phyloP scores from a whole-genome alignment of 2,113 vertebrate genomes.

The Ctenomys sociabilis region DNA sequence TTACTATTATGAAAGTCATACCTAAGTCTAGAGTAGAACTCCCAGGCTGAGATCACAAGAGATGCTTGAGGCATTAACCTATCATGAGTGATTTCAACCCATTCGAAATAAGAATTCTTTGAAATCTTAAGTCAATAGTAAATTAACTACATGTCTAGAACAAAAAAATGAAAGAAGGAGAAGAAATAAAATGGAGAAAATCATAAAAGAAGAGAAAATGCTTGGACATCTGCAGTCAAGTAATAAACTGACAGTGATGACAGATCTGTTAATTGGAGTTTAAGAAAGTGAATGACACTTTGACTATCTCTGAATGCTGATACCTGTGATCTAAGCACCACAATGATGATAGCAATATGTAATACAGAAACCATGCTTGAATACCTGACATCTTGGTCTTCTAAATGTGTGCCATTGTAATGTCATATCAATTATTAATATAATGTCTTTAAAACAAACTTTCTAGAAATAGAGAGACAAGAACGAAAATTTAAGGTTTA shows the following conservation, averaged over 20 bases:
- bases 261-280: background rate
- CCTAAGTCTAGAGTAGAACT: background rate
- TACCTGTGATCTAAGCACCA: no score
- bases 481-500: no score
- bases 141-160: background rate
- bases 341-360: no score
- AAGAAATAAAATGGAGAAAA: background rate
- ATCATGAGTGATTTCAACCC: background rate
- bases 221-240: background rate
- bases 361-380: no score
- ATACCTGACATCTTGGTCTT: no score
- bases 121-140: background rate
- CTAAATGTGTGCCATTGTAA: no score
- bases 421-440: no score
- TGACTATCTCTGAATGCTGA: no score
- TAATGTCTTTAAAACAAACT: no score
- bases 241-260: background rate
- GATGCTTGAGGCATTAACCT: background rate
- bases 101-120: background rate
- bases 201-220: background rate
- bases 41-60: background rate
- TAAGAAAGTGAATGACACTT: background rate
- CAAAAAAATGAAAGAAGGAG: background rate
- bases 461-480: no score
- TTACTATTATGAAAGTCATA: background rate